A percentile compares a stretch with the other conserved stretches of the same genome.
Evolutionary conservation across 2,888 invertebrate genomes (phyloP).

Genomic region (Eupsilia transversa): DNA sequence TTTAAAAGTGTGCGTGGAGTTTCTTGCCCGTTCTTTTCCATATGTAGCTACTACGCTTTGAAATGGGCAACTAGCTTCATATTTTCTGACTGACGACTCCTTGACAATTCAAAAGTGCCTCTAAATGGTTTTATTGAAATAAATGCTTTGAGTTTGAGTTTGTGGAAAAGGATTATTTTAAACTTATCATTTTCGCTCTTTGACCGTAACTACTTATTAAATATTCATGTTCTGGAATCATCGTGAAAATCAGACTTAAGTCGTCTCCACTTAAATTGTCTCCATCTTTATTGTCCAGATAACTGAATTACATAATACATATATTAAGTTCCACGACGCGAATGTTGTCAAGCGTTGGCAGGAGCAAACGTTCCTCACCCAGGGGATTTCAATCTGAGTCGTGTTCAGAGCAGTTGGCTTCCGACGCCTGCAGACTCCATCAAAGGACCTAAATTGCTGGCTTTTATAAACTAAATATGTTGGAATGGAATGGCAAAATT

Average conservation of each 20-base stretch:
- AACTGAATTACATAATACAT: not conserved
- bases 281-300: not conserved
- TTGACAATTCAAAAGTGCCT: too few species aligned
- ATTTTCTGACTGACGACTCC: too few species aligned
- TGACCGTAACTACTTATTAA: too few species aligned
- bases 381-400: slow-evolving; percentile 39
- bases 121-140: too few species aligned
- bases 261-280: not conserved
- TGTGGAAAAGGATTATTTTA: too few species aligned
- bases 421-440: slow-evolving; percentile 26
- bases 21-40: too few species aligned
- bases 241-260: not conserved
- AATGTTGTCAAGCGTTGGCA: not conserved
- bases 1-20: too few species aligned
- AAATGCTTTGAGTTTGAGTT: too few species aligned
- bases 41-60: too few species aligned
- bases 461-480: slow-evolving; percentile 49
- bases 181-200: too few species aligned
- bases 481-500: slow-evolving; percentile 19
- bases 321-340: slow-evolving; percentile 10
- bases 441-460: slow-evolving; percentile 51
- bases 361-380: slow-evolving; percentile 38
- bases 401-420: slow-evolving; percentile 41
- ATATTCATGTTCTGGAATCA: too few species aligned
- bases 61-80: too few species aligned